Percentiles rank a stretch among this genome's conserved stretches.
Conservation (phyloP, 2,113 vertebrate species). For the Micromys minutus region DNA sequence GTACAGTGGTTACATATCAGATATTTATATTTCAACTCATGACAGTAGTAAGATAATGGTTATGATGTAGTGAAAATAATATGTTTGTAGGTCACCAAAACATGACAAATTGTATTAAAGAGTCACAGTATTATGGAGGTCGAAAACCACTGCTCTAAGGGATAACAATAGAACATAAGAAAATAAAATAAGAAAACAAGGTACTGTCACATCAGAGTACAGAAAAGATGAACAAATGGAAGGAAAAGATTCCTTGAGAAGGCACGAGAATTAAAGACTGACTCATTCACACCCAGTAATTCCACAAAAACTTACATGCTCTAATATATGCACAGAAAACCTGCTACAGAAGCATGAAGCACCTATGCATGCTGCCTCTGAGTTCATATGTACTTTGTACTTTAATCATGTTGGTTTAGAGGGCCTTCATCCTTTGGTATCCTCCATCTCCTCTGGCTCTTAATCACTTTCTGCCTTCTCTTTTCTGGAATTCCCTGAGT, state of each 20-base stretch:
- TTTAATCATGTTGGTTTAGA: background rate
- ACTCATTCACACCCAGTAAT: background rate
- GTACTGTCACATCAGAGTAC: background rate
- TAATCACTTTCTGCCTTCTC: background rate
- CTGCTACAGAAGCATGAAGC: background rate
- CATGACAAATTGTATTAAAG: background rate
- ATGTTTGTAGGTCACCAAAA: background rate
- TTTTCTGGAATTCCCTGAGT: background rate
- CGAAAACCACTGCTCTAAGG: background rate
- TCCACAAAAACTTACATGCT: background rate
- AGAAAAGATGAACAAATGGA: background rate
- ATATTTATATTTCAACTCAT: background rate
- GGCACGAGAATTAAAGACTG: background rate
- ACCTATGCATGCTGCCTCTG: background rate
- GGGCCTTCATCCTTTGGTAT: background rate
- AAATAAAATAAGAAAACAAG: background rate
- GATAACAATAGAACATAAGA: background rate
- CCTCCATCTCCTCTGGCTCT: background rate
- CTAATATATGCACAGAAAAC: background rate
- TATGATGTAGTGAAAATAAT: background rate
- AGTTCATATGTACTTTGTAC: background rate
- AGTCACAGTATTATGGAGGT: background rate
- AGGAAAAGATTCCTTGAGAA: background rate
- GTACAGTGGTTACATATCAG: background rate
- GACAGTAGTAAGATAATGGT: background rate